Base-by-base conservation (phyloP, 2,113 vertebrate species). In the Mastomys coucha region DNA sequence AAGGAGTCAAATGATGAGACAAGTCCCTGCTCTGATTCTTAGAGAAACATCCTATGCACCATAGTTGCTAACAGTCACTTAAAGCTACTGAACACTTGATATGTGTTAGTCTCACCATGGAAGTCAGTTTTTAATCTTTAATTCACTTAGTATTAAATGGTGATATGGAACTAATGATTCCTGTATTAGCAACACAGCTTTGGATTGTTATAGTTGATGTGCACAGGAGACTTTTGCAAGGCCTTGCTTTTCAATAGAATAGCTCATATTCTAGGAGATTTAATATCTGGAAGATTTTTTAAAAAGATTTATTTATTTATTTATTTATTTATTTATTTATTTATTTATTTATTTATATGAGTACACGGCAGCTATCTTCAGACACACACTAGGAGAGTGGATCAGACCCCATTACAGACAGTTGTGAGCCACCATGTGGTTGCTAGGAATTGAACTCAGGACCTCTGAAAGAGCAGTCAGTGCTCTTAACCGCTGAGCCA, bases 91-190 rank as follows among this genome's bases (percentile, higher is more conserved):
- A 80, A 67, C 9, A 63, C 42, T 91, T 76, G 60, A 92, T 28
- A 86, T 49, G 1, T 45, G 49, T 72, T 78, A 56, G 36, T 24
- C 6, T 19, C 53, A 78, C 0, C 22, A 67, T 56, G 11, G 33
- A 82, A 45, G 4, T 80, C 65, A 85, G 24, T 76, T 94, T 89
- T 75, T 20, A 72, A 45, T 56, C 45, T 89, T 65, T 81, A 90
- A 51, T 92, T 67, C 67, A n/a, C n/a, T 72, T 94, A 90, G 80
- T 49, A 39, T 45, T 91, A 80, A 65, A 72, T n/a, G 75, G 58
- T 11, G 39, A 72, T 2, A 49, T 36, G 28, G 26, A 65, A 31
- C 45, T 58, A 11, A 7, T 75, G 93, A 49, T 6, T 77, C 49
- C 14, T 33, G 5, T 56, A 53, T 1, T 53, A n/a, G 12, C 10